Conservation (phyloP, 2,888 invertebrate genomes). For the Hirtodrosophila cameraria region DNA sequence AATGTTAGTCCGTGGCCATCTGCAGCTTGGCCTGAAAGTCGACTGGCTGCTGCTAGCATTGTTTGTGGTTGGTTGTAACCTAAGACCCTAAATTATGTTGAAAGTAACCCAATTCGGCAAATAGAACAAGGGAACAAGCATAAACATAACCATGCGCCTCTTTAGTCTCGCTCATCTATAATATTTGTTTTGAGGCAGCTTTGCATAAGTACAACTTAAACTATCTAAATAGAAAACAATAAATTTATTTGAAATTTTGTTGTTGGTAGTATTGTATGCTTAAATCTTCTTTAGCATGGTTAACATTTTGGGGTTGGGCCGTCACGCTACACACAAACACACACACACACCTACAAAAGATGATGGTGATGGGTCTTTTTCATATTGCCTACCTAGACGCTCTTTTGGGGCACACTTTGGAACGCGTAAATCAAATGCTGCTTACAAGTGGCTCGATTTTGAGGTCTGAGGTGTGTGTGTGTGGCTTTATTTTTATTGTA, state of each 20-base stretch:
- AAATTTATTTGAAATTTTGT: slow-evolving; percentile 52
- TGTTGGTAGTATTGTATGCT: slow-evolving; percentile 9
- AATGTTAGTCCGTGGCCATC: slow-evolving; percentile 42
- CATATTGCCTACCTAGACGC: slow-evolving; percentile 39
- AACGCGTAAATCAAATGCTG: slow-evolving; percentile 63
- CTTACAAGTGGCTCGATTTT: slow-evolving; percentile 59
- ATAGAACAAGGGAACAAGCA: slow-evolving; percentile 43
- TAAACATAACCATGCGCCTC: slow-evolving; percentile 32
- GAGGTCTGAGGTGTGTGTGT: slow-evolving; percentile 13
- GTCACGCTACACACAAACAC: slow-evolving; percentile 32
- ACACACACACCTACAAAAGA: slow-evolving; percentile 11
- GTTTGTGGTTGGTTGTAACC: slow-evolving; percentile 56
- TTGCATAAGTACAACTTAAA: slow-evolving; percentile 56
- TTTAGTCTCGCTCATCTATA: slow-evolving; percentile 26
- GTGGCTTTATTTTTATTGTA: slow-evolving; percentile 71
- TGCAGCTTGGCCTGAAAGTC: slow-evolving; percentile 32
- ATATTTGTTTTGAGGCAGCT: slow-evolving; percentile 52
- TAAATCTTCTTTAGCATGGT: slow-evolving; percentile 39
- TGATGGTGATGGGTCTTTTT: slow-evolving; percentile 25
- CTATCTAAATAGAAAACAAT: slow-evolving; percentile 67
- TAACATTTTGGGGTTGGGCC: slow-evolving; percentile 53
- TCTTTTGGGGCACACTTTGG: slow-evolving; percentile 36
- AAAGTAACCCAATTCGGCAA: slow-evolving; percentile 79
- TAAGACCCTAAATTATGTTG: slow-evolving; percentile 72
- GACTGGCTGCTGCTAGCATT: slow-evolving; percentile 34